Evolutionary conservation across 2,113 vertebrate species (phyloP), one percentile per base, ranked within the genome.

Genomic region (Grus americana): DNA sequence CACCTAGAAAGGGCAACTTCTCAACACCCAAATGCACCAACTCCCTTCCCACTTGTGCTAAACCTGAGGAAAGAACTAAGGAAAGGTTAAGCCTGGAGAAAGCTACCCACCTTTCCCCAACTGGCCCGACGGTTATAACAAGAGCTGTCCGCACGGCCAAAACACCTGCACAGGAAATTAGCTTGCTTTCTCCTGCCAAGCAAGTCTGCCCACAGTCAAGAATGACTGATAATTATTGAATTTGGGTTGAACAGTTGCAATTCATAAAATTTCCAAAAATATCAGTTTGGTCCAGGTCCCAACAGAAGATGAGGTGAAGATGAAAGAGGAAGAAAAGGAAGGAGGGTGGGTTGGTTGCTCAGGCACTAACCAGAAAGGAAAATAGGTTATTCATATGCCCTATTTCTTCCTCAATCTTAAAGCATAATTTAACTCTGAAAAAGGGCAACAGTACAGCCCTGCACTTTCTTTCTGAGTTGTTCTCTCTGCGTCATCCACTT

Each of bases 131-230:
- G 10, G 32, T 52, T 91, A 14, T 2, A 94, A 87, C 66, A 90
- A 87, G 86, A 95, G 54, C 71, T 67, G 46, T 68, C 63, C 2
- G 1, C 38, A 46, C 34, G 78, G 90, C 27, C 91, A 83, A 81
- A 85, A 79, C 91, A 95, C 87, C 91, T 94, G 94, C 87, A 95
- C 50, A 95, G 74, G 86, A 97, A 91, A 93, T 90, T 32, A 91
- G 65, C 68, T 81, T 79, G 84, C 80, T 57, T 81, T 82, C 71
- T 72, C 47, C 62, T 94, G 94, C 93, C 93, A 94, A 95, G 78
- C 36, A 79, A 93, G 38, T 50, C 93, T 95, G 73, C 62, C 70
- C 49, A 79, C 66, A 85, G 84, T 88, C 74, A 85, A 89, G 70
- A 94, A 76, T 82, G 90, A 91, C 70, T 72, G 87, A 91, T 93